Conservation (phyloP, 2,797 vertebrate species). For the Poeciliopsis turneri region DNA sequence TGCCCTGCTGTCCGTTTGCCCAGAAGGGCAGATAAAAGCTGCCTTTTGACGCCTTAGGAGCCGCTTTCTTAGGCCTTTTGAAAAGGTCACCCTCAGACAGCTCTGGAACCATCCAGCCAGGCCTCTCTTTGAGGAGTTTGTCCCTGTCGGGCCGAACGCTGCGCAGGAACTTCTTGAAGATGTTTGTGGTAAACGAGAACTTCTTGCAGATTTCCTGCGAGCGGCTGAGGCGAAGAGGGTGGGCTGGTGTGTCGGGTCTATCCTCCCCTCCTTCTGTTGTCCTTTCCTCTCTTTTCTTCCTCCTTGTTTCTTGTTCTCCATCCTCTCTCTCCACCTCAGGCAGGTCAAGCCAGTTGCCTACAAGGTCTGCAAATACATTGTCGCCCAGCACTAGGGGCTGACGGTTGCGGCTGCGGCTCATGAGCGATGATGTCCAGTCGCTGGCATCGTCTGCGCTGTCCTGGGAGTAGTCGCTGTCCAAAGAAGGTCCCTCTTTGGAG, state of each 20-base stretch:
- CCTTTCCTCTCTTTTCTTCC: constrained; percentile 74
- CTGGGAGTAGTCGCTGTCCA: constrained; percentile 78
- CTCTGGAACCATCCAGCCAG: constrained; percentile 86
- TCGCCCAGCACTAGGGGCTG: constrained; percentile 94
- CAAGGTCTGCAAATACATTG: constrained; percentile 94
- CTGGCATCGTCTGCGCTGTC: constrained; percentile 83
- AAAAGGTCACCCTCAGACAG: constrained; percentile 77
- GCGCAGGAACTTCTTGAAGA: constrained; percentile 95
- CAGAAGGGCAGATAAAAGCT: constrained; percentile 88
- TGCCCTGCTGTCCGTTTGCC: constrained; percentile 77
- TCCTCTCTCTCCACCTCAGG: constrained; percentile 85
- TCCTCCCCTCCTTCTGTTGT: constrained; percentile 52
- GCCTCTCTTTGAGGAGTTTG: constrained; percentile 92
- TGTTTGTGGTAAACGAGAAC: constrained; percentile 93
- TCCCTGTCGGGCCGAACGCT: constrained; percentile 92
- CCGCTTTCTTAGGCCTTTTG: constrained; percentile 87
- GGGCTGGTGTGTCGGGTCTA: constrained; percentile 76
- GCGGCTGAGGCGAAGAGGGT: constrained; percentile 74
- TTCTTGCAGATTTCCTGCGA: constrained; percentile 91
- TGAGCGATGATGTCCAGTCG: constrained; percentile 94
- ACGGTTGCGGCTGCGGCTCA: constrained; percentile 92
- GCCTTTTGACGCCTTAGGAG: constrained; percentile 80
- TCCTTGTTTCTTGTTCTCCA: constrained; percentile 69
- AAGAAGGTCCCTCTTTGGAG: constrained; percentile 79
- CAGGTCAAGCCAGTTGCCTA: constrained; percentile 96